Conservation (phyloP, 1,140 invertebrate genomes). For the Probaryconus sp. region DNA sequence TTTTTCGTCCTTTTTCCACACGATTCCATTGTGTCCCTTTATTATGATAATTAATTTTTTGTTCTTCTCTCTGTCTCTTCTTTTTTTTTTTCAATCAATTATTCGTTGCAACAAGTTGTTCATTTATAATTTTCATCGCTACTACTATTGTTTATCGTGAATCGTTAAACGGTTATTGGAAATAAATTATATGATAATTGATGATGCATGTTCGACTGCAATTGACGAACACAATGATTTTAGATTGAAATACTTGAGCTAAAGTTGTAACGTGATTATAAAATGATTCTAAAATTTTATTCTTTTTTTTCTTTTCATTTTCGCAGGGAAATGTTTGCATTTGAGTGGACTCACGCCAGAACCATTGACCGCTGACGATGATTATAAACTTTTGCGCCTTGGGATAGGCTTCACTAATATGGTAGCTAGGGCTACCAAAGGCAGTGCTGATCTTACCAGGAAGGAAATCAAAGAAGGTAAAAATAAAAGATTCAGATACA, state of each 20-base stretch:
- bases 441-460: constrained; percentile 95
- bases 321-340: constrained; percentile 96
- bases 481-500: constrained; percentile 40
- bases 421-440: constrained; percentile 95
- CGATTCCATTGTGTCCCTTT: constrained; percentile 21
- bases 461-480: constrained; percentile 97
- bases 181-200: too few species aligned
- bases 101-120: constrained; percentile 42
- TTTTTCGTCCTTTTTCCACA: background rate
- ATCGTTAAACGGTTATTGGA: constrained; percentile 5
- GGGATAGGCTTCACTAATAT: constrained; percentile 99
- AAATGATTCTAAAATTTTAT: background rate
- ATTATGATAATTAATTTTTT: constrained; percentile 30
- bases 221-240: background rate
- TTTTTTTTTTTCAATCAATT: constrained; percentile 18
- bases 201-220: too few species aligned
- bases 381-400: constrained; percentile 93
- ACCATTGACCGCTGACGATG: constrained; percentile 97
- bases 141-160: background rate
- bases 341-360: constrained; percentile 95
- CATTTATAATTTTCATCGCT: constrained; percentile 12
- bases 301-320: constrained; percentile 43
- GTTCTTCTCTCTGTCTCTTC: too few species aligned
- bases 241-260: background rate
- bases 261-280: background rate